Evolutionary conservation across 2,888 invertebrate species (phyloP).

Genomic region (Helobdella robusta): DNA sequence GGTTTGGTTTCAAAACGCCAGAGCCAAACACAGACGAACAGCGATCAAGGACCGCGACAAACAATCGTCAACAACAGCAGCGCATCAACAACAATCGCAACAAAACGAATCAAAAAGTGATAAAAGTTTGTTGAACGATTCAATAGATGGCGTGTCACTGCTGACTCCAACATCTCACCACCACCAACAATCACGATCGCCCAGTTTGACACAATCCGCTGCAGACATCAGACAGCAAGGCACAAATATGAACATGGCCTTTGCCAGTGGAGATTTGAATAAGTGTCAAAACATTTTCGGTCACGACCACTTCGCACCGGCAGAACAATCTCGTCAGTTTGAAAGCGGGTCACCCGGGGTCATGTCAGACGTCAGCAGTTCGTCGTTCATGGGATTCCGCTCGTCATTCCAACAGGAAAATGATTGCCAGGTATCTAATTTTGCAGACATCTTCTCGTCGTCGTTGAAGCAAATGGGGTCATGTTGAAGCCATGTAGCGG

Average conservation of each 20-base stretch:
- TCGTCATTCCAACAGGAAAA: background rate
- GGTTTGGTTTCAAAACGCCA: conserved; percentile 99
- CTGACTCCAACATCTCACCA: background rate
- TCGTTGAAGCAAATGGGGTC: conserved; percentile 22
- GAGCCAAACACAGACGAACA: conserved; percentile 90
- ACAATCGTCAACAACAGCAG: background rate
- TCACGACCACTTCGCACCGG: background rate
- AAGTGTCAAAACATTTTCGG: background rate
- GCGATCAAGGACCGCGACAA: conserved; percentile 29
- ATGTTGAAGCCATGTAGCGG: too few relatives aligned
- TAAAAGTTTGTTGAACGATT: background rate
- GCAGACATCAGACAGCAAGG: background rate
- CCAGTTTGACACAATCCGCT: background rate
- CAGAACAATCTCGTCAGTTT: too few relatives aligned
- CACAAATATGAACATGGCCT: background rate
- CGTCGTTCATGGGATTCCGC: conserved; percentile 7
- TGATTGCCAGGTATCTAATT: conserved; percentile 4
- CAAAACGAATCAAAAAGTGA: conserved; percentile 1
- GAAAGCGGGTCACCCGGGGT: too few relatives aligned
- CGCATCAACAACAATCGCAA: background rate
- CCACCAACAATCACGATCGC: background rate
- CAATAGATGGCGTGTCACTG: background rate
- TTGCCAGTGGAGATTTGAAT: too few relatives aligned
- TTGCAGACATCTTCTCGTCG: conserved; percentile 19
- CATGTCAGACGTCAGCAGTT: conserved; percentile 41